These are phyloP conservation scores for Amorpha juglandis DNA, from an alignment of 2,888 invertebrate species.

Conservation along the genomic window DNA sequence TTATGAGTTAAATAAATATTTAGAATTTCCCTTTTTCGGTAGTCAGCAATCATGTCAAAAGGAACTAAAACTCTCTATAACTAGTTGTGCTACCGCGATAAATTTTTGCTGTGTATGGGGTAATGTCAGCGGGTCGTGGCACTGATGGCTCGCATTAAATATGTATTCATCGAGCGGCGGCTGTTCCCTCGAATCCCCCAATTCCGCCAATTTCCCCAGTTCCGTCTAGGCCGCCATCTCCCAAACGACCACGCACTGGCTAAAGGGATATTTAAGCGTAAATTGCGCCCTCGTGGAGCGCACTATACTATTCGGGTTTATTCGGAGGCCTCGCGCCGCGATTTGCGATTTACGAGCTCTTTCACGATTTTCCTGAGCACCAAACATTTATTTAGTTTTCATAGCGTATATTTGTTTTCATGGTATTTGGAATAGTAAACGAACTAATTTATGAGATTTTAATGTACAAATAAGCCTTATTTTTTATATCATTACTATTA, in stretches of 20 bases:
- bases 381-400: slow-evolving; percentile 11
- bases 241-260: slow-evolving; percentile 19
- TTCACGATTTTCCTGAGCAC: slow-evolving; percentile 13
- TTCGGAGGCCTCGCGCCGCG: slow-evolving; percentile 11
- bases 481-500: background rate
- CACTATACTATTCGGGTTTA: background rate
- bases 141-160: slow-evolving; percentile 39
- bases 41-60: no score
- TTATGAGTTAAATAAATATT: no score
- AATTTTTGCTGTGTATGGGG: slow-evolving; percentile 2
- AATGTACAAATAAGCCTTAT: background rate
- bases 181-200: slow-evolving; percentile 29
- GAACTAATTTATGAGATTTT: background rate
- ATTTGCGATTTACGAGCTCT: slow-evolving; percentile 13
- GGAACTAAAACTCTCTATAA: no score
- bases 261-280: slow-evolving; percentile 22
- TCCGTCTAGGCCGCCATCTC: slow-evolving; percentile 1
- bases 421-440: background rate
- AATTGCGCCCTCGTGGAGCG: slow-evolving; percentile 14
- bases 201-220: slow-evolving; percentile 30
- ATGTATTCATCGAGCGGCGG: slow-evolving; percentile 38
- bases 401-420: background rate
- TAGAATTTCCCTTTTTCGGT: no score
- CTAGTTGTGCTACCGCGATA: background rate
- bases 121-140: slow-evolving; percentile 27